Percentiles rank a stretch among this genome's conserved stretches.
Conservation (phyloP, 2,888 invertebrate genomes). For the Xanthia icteritia region DNA sequence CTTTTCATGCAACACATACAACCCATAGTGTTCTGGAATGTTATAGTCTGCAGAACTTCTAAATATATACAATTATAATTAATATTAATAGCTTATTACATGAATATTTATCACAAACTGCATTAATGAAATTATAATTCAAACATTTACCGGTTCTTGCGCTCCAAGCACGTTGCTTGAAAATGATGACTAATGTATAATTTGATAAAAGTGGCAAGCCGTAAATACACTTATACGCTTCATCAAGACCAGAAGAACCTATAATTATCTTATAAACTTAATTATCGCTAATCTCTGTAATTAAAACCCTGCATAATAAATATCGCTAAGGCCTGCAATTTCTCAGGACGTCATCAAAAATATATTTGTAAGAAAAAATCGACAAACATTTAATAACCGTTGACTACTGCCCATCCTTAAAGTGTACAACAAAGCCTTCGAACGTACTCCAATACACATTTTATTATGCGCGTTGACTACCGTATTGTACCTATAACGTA, state of each 20-base stretch:
- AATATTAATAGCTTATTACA: constrained; percentile 27
- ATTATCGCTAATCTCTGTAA: constrained; percentile 18
- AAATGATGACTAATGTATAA: constrained; percentile 5
- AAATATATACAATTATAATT: constrained; percentile 37
- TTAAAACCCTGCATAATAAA: constrained; percentile 18
- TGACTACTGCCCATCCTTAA: constrained; percentile 45
- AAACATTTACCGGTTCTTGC: constrained; percentile 51
- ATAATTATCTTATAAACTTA: constrained; percentile 32
- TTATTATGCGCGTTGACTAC: constrained; percentile 50
- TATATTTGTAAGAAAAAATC: constrained; percentile 10
- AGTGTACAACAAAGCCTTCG: constrained; percentile 38
- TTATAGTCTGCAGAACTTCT: constrained; percentile 13
- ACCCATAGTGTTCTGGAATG: constrained; percentile 17
- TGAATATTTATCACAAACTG: constrained; percentile 51
- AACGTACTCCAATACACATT: constrained; percentile 32
- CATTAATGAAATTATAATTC: constrained; percentile 39
- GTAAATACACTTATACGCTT: constrained; percentile 7
- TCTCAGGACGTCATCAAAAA: constrained; percentile 21
- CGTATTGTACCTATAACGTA: constrained; percentile 55
- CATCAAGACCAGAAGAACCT: constrained; percentile 8
- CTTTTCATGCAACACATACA: constrained; percentile 38
- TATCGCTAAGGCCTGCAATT: constrained; percentile 8
- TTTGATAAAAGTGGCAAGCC: constrained; percentile 10
- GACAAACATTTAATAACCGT: constrained; percentile 37
- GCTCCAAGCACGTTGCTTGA: constrained; percentile 34